Base-by-base conservation (phyloP, 2,888 invertebrate species). In the Pogonocherus hispidulus region DNA sequence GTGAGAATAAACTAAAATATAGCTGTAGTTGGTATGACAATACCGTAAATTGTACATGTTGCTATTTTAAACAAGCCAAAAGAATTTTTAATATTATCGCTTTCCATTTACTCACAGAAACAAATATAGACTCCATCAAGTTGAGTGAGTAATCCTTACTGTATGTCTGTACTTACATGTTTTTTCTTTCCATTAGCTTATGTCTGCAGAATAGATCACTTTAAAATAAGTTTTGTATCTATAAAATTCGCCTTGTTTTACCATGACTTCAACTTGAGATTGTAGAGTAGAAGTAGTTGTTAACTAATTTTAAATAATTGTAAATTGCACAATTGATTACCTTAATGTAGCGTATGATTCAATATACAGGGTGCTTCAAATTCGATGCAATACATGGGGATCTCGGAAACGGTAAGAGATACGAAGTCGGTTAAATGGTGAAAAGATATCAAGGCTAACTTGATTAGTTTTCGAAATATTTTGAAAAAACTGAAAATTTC, bases 281-380 rank as follows among this genome's bases (percentile, higher is more conserved):
- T 14, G 22, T 14, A 55, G 55, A 57, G 64, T 73, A 74, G 72
- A 23, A 6, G 44, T 75, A 75, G 76, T 72, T 77, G 76, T 76
- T 76, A 76, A 69, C 75, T 75, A 75, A 76, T 75, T 76, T 68
- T 75, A 75, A 71, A 67, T 14, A 35, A 9, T 6, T 41, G 20
- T 37, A 55, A 55, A 41, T 2, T 23, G 47, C 63, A 68, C 22
- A 18, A 23, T 18, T 60, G 52, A 54, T 41, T 41, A 41, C 3
- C 41, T 16, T 41, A 16, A 57, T 19, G 5, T 51, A 20, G 41
- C 19, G 37, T 16, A 4, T 52, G 23, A 35, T 49, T n/a, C n/a
- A n/a, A n/a, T n/a, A n/a, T n/a, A n/a, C n/a, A n/a, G n/a, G n/a
- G n/a, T n/a, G n/a, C n/a, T n/a, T n/a, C n/a, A n/a, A n/a, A n/a